Percentiles rank a stretch among this genome's conserved stretches.
Evolutionary conservation across 2,113 vertebrate genomes (phyloP).

Genomic region (Melanerpes formicivorus): DNA sequence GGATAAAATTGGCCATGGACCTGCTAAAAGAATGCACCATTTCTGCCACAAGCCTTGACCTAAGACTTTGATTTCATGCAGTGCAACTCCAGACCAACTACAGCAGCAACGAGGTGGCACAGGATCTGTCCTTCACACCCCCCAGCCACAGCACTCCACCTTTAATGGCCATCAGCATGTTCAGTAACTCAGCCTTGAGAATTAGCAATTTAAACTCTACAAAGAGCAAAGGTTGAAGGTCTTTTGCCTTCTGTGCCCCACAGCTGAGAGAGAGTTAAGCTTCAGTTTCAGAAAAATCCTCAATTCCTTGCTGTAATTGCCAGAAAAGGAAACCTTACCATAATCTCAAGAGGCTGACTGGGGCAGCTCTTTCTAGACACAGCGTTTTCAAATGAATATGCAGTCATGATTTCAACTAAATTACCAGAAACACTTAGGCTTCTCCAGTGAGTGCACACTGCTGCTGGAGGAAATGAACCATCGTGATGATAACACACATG

Average conservation of each 20-base stretch:
- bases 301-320: not conserved
- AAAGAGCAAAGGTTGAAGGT: not conserved
- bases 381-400: conserved; percentile 41
- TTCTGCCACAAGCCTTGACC: not conserved
- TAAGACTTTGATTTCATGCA: not conserved
- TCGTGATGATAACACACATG: not conserved
- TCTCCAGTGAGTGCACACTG: not conserved
- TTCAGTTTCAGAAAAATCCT: conserved; percentile 3
- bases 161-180: fast-evolving
- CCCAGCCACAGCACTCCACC: not conserved
- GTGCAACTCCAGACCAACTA: not conserved
- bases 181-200: not conserved
- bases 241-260: not conserved
- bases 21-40: not conserved
- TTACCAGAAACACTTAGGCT: conserved; percentile 70
- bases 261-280: not conserved
- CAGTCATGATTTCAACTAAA: conserved; percentile 49
- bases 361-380: conserved; percentile 42
- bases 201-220: not conserved
- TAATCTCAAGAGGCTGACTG: not conserved
- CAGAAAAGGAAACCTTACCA: conserved; percentile 47
- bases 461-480: conserved; percentile 61
- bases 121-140: not conserved
- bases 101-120: not conserved
- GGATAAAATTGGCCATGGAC: not conserved